phyloP scores from a whole-genome alignment of 1,140 invertebrate species.

The Scaptodrosophila lebanonensis region DNA sequence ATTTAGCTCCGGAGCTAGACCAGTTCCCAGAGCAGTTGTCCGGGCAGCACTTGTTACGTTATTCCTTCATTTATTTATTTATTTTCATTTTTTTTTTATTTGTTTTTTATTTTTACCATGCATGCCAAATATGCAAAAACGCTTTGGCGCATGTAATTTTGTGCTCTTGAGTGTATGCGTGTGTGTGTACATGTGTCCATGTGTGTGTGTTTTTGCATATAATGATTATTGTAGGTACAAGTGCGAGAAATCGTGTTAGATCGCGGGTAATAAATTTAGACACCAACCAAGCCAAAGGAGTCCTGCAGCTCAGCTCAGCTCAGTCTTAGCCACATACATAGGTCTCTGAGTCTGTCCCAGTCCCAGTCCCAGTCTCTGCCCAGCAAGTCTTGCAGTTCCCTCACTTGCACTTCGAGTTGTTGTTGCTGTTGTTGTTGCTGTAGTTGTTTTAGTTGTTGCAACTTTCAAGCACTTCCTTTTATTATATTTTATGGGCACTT shows the following conservation, averaged over 20 bases:
- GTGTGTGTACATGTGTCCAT: constrained; percentile 20
- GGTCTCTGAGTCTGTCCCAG: neutral
- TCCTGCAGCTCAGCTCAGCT: constrained; percentile 36
- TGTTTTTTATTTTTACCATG: constrained; percentile 33
- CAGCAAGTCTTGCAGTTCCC: neutral
- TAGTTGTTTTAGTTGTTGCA: constrained; percentile 35
- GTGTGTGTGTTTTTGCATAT: constrained; percentile 56
- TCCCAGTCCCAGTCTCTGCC: constrained; percentile 1
- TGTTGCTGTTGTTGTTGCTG: constrained; percentile 13
- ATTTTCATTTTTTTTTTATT: constrained; percentile 22
- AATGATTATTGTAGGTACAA: constrained; percentile 76
- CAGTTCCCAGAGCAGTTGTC: constrained; percentile 56
- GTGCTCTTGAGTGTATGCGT: constrained; percentile 14
- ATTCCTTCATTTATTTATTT: constrained; percentile 18
- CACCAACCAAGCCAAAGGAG: constrained; percentile 72
- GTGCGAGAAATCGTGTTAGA: constrained; percentile 75
- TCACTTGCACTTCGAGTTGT: neutral
- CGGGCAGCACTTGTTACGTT: constrained; percentile 61
- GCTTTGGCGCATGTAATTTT: constrained; percentile 66
- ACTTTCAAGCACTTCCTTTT: constrained; percentile 73
- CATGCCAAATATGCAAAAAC: constrained; percentile 74
- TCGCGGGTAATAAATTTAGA: constrained; percentile 74
- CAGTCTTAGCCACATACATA: neutral
- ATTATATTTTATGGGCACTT: constrained; percentile 74
- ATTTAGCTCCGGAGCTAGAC: constrained; percentile 33